Evolutionary conservation across 2,888 invertebrate genomes (phyloP).

Genomic region (Halocaridina rubra): DNA sequence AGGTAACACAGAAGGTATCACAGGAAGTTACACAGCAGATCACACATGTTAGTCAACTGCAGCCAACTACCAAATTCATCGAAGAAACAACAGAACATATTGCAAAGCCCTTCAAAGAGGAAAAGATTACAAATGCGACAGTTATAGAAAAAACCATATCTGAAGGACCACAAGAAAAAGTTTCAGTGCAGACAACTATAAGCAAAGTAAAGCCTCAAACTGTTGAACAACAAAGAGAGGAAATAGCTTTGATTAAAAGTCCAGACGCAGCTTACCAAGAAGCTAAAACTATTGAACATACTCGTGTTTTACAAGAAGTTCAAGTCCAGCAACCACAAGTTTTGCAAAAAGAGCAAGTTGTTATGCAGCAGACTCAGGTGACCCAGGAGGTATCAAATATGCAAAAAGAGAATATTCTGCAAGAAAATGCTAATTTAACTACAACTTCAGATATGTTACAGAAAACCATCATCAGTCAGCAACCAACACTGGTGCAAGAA

Average conservation of each 20-base stretch:
- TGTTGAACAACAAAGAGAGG: slow-evolving; percentile 9
- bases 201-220: slow-evolving; percentile 10
- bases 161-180: slow-evolving; percentile 30
- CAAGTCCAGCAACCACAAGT: slow-evolving; percentile 17
- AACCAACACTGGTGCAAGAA: slow-evolving; percentile 28
- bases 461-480: slow-evolving; percentile 1
- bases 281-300: slow-evolving; percentile 6
- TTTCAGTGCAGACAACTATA: neutral
- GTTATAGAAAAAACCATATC: neutral
- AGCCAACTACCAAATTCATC: neutral
- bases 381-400: slow-evolving; percentile 25
- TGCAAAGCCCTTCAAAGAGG: neutral
- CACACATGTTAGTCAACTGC: neutral
- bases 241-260: slow-evolving; percentile 2
- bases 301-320: neutral
- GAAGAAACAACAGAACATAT: slow-evolving; percentile 20
- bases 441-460: neutral
- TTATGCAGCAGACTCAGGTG: slow-evolving; percentile 14
- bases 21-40: slow-evolving; percentile 17
- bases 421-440: slow-evolving; percentile 16
- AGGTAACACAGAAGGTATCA: neutral
- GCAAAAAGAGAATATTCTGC: neutral
- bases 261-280: slow-evolving; percentile 12
- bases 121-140: neutral
- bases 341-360: slow-evolving; percentile 21